Evolutionary conservation across 2,113 vertebrate genomes (phyloP).

Genomic region (Stictonetta naevosa): DNA sequence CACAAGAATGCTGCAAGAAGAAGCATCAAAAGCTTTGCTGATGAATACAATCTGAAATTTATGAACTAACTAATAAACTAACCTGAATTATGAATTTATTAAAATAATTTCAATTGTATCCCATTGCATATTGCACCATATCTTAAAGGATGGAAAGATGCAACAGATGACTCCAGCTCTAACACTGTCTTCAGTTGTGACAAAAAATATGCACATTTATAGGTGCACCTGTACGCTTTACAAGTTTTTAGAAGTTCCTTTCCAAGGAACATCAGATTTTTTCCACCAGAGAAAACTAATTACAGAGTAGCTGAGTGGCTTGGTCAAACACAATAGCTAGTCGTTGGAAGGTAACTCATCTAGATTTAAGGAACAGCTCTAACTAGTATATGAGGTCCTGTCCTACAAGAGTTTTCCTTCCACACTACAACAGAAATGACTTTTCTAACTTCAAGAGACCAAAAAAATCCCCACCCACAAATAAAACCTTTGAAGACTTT

Average conservation of each 20-base stretch:
- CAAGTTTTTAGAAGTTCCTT: not conserved
- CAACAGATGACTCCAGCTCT: not conserved
- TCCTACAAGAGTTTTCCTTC: not conserved
- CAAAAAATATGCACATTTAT: rapidly evolving
- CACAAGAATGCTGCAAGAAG: not conserved
- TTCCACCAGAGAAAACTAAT: not conserved
- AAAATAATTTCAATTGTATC: not conserved
- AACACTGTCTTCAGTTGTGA: not conserved
- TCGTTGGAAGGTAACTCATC: not conserved
- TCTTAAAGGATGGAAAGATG: not conserved
- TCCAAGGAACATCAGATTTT: not conserved
- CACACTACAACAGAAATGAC: not conserved
- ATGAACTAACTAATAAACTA: not conserved
- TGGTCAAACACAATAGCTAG: not conserved
- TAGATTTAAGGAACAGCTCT: not conserved
- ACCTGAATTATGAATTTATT: not conserved
- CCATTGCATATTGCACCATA: not conserved
- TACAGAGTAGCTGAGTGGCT: not conserved
- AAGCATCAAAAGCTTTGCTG: not conserved
- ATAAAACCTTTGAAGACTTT: not conserved
- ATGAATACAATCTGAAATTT: not conserved
- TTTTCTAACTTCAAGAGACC: not conserved
- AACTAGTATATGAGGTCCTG: not conserved
- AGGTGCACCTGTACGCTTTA: not conserved
- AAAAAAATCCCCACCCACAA: not conserved